Evolutionary conservation across 2,113 vertebrate genomes (phyloP), one percentile per base, ranked within the genome.

Genomic region (Leptodactylus fuscus): DNA sequence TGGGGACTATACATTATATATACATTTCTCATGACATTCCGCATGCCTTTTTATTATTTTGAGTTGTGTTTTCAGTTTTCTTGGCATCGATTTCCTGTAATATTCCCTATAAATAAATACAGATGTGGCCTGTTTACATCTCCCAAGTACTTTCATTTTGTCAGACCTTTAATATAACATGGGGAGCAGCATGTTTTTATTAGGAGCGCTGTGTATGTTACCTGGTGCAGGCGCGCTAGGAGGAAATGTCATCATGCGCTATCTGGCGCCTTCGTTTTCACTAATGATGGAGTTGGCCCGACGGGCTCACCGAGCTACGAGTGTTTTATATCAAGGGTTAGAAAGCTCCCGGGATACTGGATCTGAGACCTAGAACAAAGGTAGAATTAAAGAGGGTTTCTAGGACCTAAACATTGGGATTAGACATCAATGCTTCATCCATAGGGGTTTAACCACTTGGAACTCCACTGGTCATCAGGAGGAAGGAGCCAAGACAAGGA

Each of bases 91-190:
- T 65, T 85, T 85, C 41, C 58, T 78, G 82, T 34, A 85, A 85
- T 85, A 78, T 77, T 65, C 58, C 48, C 36, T 60, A 85, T 85
- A 85, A 85, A 85, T 85, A 85, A 85, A 67, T 77, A 77, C 82
- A 85, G 82, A 78, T 85, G 82, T 85, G 73, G 32, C 22, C 71
- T 85, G 82, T 85, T 85, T 85, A 85, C 44, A 77, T 78, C 46
- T 67, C 74, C 67, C 82, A 76, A 73, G 55, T 65, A 78, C 82
- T 85, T 85, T 85, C 82, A 76, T 67, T 83, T 82, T 62, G 53
- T 78, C 36, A 38, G 18, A 44, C 55, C 38, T 77, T 65, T 85
- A 85, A 36, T 67, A 77, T 65, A 77, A 51, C 74, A 85, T 85
- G 22, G 34, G 16, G 51, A 22, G 22, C 70, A 83, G 82, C 49